Evolutionary conservation across 1,140 invertebrate species (phyloP).

Genomic region (Brachionus koreanus): DNA sequence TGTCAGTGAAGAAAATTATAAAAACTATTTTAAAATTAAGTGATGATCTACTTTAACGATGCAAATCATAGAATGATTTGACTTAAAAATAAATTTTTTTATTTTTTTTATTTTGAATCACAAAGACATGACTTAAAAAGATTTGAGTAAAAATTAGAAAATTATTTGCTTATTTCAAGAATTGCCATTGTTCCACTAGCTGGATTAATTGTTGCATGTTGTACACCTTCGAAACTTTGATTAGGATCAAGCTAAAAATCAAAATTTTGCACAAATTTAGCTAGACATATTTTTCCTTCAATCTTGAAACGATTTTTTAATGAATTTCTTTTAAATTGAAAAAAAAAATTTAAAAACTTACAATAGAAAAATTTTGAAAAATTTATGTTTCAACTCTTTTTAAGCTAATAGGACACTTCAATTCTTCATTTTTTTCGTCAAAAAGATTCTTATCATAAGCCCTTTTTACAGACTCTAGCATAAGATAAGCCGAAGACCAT

Average conservation of each 20-base stretch:
- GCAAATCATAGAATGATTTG: no score
- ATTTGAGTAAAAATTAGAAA: no score
- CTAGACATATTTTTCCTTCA: slow-evolving; percentile 17
- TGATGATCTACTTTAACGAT: no score
- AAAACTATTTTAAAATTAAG: no score
- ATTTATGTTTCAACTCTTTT: slow-evolving; percentile 10
- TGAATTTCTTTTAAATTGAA: not conserved
- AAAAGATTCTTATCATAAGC: not conserved
- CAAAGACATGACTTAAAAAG: no score
- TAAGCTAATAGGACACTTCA: not conserved
- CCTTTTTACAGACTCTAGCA: slow-evolving; percentile 11
- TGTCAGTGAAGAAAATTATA: no score
- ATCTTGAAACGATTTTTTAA: no score
- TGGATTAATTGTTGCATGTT: slow-evolving; percentile 27
- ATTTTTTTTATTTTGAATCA: no score
- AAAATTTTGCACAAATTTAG: slow-evolving; percentile 29
- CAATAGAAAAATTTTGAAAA: slow-evolving; percentile 23
- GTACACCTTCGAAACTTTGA: slow-evolving; percentile 25
- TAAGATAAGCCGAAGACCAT: slow-evolving; percentile 16
- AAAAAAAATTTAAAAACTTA: not conserved
- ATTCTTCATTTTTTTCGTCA: not conserved
- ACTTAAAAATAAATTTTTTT: no score
- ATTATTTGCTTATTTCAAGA: slow-evolving; percentile 11
- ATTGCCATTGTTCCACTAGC: not conserved
- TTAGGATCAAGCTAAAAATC: slow-evolving; percentile 20